Conservation (phyloP, 2,797 vertebrate genomes). For the Lophura swinhoii region DNA sequence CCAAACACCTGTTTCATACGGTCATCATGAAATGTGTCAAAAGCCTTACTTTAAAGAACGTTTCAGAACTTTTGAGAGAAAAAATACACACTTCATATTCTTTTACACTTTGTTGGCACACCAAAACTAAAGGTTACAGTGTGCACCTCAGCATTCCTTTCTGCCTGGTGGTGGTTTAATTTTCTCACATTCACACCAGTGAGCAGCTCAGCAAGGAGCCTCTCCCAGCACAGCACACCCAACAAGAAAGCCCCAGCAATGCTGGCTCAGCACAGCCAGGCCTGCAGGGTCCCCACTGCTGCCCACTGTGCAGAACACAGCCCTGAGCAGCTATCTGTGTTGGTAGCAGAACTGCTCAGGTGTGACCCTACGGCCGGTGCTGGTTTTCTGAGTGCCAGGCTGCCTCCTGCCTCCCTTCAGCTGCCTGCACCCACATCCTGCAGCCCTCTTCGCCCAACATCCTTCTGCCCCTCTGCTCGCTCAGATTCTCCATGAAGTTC, state of each 20-base stretch:
- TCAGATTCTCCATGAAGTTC: not conserved
- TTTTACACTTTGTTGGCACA: not conserved
- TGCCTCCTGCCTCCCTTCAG: not conserved
- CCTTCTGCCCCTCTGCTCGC: not conserved
- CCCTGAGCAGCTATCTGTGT: too few relatives aligned
- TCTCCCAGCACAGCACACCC: not conserved
- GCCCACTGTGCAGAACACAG: not conserved
- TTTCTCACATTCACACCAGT: accelerated
- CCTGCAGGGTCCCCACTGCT: too few relatives aligned
- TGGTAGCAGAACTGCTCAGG: accelerated
- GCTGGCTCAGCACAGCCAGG: too few relatives aligned
- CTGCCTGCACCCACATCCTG: not conserved
- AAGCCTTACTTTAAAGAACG: not conserved
- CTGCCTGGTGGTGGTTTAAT: not conserved
- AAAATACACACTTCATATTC: accelerated
- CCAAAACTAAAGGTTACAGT: not conserved
- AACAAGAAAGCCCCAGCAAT: too few relatives aligned
- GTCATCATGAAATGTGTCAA: not conserved
- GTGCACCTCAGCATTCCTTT: not conserved
- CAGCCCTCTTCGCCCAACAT: not conserved
- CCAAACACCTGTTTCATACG: not conserved
- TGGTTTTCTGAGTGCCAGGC: too few relatives aligned
- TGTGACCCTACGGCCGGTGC: not conserved
- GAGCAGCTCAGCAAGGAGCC: not conserved
- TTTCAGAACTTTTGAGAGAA: not conserved